Evolutionary conservation across 2,113 vertebrate species (phyloP).

Genomic region (Bos indicus): DNA sequence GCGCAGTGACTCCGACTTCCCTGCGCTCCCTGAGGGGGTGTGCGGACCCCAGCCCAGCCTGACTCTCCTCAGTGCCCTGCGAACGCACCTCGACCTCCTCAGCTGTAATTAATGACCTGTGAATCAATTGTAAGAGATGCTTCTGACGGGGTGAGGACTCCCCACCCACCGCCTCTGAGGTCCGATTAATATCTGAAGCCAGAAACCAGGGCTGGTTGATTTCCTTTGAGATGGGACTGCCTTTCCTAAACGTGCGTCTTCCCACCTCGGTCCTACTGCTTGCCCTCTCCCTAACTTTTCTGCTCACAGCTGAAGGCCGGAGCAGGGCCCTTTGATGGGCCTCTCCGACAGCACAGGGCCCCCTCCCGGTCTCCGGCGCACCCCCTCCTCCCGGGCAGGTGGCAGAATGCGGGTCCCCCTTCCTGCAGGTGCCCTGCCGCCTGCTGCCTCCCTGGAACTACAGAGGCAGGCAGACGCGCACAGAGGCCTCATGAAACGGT

Average conservation of each 20-base stretch:
- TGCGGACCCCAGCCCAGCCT: neutral
- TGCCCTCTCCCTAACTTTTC: neutral
- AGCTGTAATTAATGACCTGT: neutral
- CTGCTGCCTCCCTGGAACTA: neutral
- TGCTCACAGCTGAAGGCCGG: neutral
- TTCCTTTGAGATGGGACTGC: neutral
- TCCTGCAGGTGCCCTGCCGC: neutral
- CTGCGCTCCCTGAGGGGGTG: neutral
- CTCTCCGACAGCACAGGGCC: neutral
- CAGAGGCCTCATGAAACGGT: conserved; percentile 17
- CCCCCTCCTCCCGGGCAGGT: neutral
- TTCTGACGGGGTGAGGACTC: neutral
- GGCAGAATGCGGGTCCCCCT: neutral
- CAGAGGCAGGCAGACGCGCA: conserved; percentile 12
- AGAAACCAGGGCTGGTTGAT: neutral
- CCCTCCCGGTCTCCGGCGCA: neutral
- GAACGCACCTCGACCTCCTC: neutral
- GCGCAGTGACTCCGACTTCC: neutral
- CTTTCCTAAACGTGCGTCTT: neutral
- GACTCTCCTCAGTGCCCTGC: accelerated
- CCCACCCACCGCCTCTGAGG: neutral
- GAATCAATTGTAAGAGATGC: neutral
- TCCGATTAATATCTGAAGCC: neutral
- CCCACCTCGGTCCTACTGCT: neutral
- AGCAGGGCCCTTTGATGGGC: neutral